Conservation (phyloP, 2,888 invertebrate genomes). For the Apamea crenata region DNA sequence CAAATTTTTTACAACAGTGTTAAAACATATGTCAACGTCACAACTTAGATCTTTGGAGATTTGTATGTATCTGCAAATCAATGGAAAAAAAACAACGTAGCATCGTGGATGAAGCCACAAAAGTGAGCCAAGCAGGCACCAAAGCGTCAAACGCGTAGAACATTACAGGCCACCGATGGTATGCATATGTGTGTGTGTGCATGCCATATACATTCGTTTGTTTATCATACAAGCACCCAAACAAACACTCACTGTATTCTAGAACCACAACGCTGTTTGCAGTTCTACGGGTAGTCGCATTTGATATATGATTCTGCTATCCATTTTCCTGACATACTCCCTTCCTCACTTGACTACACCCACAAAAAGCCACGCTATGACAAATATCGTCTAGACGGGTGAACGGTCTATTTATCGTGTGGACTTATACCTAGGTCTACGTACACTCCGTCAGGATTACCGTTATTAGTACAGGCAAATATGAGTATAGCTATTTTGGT, state of each 20-base stretch:
- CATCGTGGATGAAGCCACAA: not conserved
- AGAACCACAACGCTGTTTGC: not conserved
- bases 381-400: slow-evolving; percentile 50
- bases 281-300: too few relatives aligned
- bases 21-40: not conserved
- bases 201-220: not conserved
- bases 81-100: not conserved
- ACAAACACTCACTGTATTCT: too few relatives aligned
- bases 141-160: not conserved
- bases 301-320: slow-evolving; percentile 13
- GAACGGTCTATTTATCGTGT: slow-evolving; percentile 40
- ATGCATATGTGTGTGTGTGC: not conserved
- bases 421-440: slow-evolving; percentile 7
- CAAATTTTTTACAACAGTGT: not conserved
- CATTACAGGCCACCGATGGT: not conserved
- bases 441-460: slow-evolving; percentile 18
- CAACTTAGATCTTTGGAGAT: not conserved
- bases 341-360: slow-evolving; percentile 21
- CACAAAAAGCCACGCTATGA: slow-evolving; percentile 34
- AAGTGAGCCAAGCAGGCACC: not conserved
- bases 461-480: slow-evolving; percentile 32
- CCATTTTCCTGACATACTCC: slow-evolving; percentile 23
- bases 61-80: not conserved
- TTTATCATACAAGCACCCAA: not conserved
- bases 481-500: not conserved